Percentiles rank a stretch among this genome's conserved stretches.
These are phyloP conservation scores for Hypomesus transpacificus DNA, from an alignment of 2,113 vertebrate genomes.

Conservation along the genomic window DNA sequence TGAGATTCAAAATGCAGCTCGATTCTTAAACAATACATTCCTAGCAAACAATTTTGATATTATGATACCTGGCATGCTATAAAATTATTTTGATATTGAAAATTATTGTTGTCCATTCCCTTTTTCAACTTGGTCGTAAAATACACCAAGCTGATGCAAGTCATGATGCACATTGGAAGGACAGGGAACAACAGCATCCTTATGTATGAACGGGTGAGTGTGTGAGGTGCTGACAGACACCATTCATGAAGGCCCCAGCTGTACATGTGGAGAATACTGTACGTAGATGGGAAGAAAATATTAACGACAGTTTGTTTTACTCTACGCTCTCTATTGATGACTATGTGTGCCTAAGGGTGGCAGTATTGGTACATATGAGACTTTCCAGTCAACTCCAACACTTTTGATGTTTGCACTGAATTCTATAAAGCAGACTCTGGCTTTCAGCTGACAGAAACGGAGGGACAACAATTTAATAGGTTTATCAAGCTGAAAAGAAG, in stretches of 20 bases:
- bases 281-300: neutral
- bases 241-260: neutral
- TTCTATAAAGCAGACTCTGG: neutral
- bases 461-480: conserved; percentile 23
- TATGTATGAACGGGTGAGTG: neutral
- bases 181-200: neutral
- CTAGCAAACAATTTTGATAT: too few relatives aligned
- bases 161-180: too few relatives aligned
- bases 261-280: neutral
- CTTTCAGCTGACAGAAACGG: conserved; percentile 9
- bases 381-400: neutral
- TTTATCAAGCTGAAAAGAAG: conserved; percentile 14
- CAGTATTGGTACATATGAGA: conserved; percentile 41
- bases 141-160: neutral
- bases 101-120: neutral
- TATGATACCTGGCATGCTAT: too few relatives aligned
- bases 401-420: neutral
- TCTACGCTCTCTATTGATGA: neutral
- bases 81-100: too few relatives aligned
- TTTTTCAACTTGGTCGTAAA: neutral
- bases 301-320: too few relatives aligned
- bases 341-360: conserved; percentile 41
- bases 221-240: too few relatives aligned
- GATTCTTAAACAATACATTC: too few relatives aligned
- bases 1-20: too few relatives aligned